Evolutionary conservation across 2,797 vertebrate genomes (phyloP).

Genomic region (Schizothorax lantsangensis): DNA sequence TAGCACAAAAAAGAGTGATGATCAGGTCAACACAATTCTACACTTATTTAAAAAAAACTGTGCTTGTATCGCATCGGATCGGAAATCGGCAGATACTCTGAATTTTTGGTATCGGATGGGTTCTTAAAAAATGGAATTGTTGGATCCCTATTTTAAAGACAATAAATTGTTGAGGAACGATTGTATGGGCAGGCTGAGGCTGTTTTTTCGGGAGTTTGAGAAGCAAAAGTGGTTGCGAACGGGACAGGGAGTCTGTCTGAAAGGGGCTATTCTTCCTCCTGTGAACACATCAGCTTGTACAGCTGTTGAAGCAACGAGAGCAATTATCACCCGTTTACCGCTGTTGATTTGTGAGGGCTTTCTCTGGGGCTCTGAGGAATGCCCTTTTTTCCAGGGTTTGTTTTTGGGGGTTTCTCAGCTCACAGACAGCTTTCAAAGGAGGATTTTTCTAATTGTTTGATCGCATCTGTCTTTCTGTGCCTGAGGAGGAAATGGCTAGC

Average conservation of each 20-base stretch:
- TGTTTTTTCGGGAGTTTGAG: neutral
- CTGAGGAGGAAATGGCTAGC: conserved; percentile 1
- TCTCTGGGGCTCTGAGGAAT: conserved; percentile 39
- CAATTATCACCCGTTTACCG: conserved; percentile 68
- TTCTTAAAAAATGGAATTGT: neutral
- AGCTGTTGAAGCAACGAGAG: conserved; percentile 70
- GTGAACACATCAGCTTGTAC: conserved; percentile 66
- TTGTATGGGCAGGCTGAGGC: conserved; percentile 63
- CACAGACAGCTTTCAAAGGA: conserved; percentile 57
- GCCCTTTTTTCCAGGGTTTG: conserved; percentile 53
- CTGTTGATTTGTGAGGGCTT: conserved; percentile 61
- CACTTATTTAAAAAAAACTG: neutral
- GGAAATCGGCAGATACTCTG: neutral
- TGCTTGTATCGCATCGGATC: neutral
- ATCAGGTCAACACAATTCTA: neutral
- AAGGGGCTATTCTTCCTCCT: conserved; percentile 71
- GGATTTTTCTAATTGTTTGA: conserved; percentile 64
- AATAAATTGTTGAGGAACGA: conserved; percentile 68
- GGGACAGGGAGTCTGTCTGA: conserved; percentile 62
- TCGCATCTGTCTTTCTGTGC: conserved; percentile 65
- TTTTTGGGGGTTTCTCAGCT: conserved; percentile 57
- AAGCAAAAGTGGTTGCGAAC: conserved; percentile 62
- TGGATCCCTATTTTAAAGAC: neutral
- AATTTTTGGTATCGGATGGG: neutral
- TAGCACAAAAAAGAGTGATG: too few species aligned